Base-by-base conservation (phyloP, 2,113 vertebrate species). In the Pseudorhombus dupliciocellatus region DNA sequence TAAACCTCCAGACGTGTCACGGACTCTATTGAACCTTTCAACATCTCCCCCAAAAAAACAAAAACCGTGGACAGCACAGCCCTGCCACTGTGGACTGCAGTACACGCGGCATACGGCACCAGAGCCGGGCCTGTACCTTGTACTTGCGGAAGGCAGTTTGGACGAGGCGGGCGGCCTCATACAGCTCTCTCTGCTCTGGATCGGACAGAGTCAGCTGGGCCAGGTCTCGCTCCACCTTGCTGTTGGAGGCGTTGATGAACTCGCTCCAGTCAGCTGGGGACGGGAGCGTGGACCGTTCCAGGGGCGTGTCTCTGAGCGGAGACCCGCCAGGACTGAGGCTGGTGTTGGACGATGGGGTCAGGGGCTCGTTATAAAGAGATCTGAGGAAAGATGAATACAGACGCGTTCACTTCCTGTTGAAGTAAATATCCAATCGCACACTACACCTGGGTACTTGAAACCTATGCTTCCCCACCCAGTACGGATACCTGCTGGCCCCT, bases 81-180 rank as follows among this genome's bases (percentile, higher is more conserved):
- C 57, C 55, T 25, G 55, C 63, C 30, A 54, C 62, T 60, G 77
- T 28, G n/a, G 71, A 56, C 68, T 40, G 78, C 71, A 73, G 58
- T 2, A 31, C 70, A 75, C 66, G 78, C 75, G 80, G 70, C 73
- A 52, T 55, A 52, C 56, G 74, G 61, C 79, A 70, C 85, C 88
- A 85, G 72, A 44, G 30, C 81, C 75, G 14, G 85, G 85, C 75
- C 89, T 91, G 30, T 93, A 99, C 98, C 96, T 99, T 99, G 83
- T 98, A 99, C 90, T 97, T 99, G 91, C 96, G 96, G 95, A 99
- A 99, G 88, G 96, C 96, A 26, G 96, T 98, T 94, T 98, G 98
- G 91, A 99, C 97, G 40, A 99, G 95, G 80, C 96, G 95, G 89
- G 98, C 98, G 1, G 98, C 98, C 88, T 99, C 96, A 4, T 99